phyloP scores from a whole-genome alignment of 2,113 vertebrate species.

The Neolamprologus tretocephalus region DNA sequence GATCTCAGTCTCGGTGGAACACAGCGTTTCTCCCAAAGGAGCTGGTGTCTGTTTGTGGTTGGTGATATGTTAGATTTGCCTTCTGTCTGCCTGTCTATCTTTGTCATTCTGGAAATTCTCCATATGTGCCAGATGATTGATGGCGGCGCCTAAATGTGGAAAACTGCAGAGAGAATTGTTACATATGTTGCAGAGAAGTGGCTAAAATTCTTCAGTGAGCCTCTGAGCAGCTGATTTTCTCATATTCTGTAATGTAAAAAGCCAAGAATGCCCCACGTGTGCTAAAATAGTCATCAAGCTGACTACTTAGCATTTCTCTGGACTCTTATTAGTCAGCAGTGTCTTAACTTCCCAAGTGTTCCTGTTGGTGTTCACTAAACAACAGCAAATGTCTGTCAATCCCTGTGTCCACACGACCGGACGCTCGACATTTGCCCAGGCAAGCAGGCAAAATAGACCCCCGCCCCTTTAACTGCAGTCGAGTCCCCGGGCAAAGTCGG shows the following conservation, averaged over 20 bases:
- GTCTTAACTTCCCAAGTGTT: background rate
- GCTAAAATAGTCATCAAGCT: background rate
- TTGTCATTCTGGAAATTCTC: background rate
- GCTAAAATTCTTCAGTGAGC: background rate
- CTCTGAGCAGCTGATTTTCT: background rate
- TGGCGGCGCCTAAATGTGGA: background rate
- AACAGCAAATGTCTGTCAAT: background rate
- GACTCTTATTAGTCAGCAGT: background rate
- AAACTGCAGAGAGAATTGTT: background rate
- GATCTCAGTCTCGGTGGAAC: background rate
- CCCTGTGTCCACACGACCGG: background rate
- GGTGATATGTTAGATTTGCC: background rate
- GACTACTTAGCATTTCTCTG: background rate
- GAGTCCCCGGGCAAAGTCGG: background rate
- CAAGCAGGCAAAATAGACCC: background rate
- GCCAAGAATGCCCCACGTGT: background rate
- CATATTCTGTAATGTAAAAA: background rate
- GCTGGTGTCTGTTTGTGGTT: background rate
- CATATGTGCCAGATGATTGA: conserved; percentile 3
- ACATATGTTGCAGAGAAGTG: background rate
- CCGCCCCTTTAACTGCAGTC: background rate
- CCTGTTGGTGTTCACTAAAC: background rate
- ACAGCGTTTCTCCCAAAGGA: background rate
- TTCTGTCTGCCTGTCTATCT: background rate
- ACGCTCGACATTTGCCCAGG: background rate